These are phyloP conservation scores for Artemia franciscana DNA, from an alignment of 1,140 invertebrate genomes.

Conservation along the genomic window DNA sequence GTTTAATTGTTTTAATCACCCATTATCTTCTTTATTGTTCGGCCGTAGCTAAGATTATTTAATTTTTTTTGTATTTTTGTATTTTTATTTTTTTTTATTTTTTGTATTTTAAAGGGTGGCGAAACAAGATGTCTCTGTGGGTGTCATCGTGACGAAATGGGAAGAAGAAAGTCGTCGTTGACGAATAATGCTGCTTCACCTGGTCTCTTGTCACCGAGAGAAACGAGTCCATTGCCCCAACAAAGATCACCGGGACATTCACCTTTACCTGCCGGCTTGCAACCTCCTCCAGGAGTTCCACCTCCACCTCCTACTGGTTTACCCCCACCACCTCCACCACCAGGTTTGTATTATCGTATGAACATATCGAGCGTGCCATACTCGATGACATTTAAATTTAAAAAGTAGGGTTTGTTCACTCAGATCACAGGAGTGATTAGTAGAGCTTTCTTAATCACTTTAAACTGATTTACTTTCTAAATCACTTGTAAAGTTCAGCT, in stretches of 20 bases:
- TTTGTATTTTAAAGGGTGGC: slow-evolving; percentile 15
- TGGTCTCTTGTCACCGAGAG: slow-evolving; percentile 6
- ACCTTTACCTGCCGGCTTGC: slow-evolving; percentile 20
- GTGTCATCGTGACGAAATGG: slow-evolving; percentile 14
- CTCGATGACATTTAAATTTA: too few species aligned
- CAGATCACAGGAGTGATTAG: too few species aligned
- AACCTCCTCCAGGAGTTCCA: slow-evolving; percentile 17
- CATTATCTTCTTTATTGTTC: too few species aligned
- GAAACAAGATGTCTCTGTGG: slow-evolving; percentile 24
- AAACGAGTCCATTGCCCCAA: background rate
- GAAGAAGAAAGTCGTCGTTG: slow-evolving; percentile 5
- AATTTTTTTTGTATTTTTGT: too few species aligned
- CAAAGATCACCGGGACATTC: background rate
- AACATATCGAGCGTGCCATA: too few species aligned
- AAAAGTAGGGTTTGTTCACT: too few species aligned
- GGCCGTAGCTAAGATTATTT: too few species aligned
- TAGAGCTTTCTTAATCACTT: too few species aligned
- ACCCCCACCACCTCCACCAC: slow-evolving; percentile 21
- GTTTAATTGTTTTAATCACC: too few species aligned
- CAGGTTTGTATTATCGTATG: slow-evolving; percentile 4
- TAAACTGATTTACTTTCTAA: background rate
- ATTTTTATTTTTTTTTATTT: background rate
- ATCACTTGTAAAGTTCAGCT: background rate
- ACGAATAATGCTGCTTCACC: slow-evolving; percentile 1
- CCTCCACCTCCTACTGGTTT: slow-evolving; percentile 4